Percentiles rank a stretch among this genome's conserved stretches.
Conservation (phyloP, 2,113 vertebrate species). For the Columbina picui region DNA sequence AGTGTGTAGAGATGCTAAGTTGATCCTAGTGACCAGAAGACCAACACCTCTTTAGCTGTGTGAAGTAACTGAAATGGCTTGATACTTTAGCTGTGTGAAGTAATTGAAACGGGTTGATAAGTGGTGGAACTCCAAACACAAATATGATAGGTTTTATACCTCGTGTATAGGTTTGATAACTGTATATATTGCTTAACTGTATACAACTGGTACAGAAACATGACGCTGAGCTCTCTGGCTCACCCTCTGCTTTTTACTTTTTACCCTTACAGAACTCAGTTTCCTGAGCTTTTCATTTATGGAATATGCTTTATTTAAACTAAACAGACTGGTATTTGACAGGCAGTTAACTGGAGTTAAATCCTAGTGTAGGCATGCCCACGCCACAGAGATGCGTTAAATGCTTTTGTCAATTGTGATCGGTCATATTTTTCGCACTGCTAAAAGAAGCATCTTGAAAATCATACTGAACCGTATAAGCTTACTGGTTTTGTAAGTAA, state of each 20-base stretch:
- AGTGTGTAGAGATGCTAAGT: too few relatives aligned
- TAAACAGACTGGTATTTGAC: not conserved
- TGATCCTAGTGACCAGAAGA: not conserved
- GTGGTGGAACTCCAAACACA: not conserved
- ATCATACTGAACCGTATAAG: not conserved
- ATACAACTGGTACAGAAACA: not conserved
- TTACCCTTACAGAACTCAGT: not conserved
- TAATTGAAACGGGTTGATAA: not conserved
- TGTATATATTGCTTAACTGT: accelerated
- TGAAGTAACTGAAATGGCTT: not conserved
- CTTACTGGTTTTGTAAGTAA: not conserved
- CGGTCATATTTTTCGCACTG: not conserved
- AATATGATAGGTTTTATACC: not conserved
- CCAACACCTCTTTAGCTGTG: not conserved
- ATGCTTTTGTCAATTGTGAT: not conserved
- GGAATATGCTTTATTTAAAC: not conserved
- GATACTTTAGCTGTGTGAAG: not conserved
- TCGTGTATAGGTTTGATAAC: not conserved
- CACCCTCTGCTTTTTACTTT: not conserved
- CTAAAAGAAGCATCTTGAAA: not conserved
- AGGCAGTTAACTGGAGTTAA: not conserved
- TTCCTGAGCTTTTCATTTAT: not conserved
- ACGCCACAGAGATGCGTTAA: not conserved
- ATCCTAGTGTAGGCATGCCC: not conserved
- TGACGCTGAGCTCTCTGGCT: not conserved